Conservation (phyloP, 2,888 invertebrate species). For the Eubasilissa splendida region DNA sequence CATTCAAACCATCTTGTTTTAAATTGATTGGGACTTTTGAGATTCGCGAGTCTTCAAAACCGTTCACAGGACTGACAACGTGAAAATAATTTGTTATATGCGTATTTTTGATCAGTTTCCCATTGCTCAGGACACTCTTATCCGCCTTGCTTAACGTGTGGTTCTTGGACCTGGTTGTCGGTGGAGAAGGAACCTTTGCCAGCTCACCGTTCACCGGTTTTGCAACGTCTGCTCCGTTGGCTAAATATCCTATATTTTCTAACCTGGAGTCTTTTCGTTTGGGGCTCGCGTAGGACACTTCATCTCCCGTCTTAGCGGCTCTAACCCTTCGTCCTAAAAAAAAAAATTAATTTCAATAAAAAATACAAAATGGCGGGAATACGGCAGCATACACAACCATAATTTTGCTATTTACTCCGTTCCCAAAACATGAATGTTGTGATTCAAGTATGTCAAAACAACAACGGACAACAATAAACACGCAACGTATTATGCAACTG, state of each 20-base stretch:
- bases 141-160: constrained; percentile 1
- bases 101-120: constrained; percentile 36
- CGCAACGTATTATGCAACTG: constrained; percentile 48
- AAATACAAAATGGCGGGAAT: constrained; percentile 48
- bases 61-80: constrained; percentile 48
- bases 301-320: constrained; percentile 60
- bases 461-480: constrained; percentile 37
- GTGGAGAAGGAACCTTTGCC: constrained; percentile 45
- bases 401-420: background rate
- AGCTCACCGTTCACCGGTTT: constrained; percentile 7
- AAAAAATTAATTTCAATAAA: constrained; percentile 27
- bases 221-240: constrained; percentile 40
- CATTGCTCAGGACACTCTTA: constrained; percentile 19
- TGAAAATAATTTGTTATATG: constrained; percentile 56
- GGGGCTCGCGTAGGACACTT: constrained; percentile 65
- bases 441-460: constrained; percentile 22
- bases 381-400: background rate
- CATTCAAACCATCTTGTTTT: constrained; percentile 22
- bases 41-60: constrained; percentile 22
- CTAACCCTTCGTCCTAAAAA: constrained; percentile 49
- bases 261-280: constrained; percentile 67
- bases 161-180: constrained; percentile 49
- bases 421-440: background rate
- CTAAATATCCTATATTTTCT: constrained; percentile 60
- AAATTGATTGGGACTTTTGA: constrained; percentile 8